Base-by-base conservation (phyloP, 2,888 invertebrate species). In the Lacanobia wlatinum region DNA sequence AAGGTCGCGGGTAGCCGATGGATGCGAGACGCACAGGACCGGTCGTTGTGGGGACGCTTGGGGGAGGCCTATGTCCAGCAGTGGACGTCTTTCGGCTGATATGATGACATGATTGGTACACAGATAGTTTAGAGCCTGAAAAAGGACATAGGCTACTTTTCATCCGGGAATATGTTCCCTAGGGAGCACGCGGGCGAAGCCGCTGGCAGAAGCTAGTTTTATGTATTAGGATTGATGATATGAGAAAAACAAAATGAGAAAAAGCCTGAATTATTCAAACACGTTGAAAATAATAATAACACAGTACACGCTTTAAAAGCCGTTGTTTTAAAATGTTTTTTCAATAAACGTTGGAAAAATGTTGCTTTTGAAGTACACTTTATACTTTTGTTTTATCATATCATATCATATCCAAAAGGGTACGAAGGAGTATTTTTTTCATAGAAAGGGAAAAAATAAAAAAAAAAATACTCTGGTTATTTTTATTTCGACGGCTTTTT, bases 361-460 rank as follows among this genome's bases (percentile, higher is more conserved):
- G 14, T 28, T 28, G 14, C 12, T 28, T 55, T 28, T 16, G 14
- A 12, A 16, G 0, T 23, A 18, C 48, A 46, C 14, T 16, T 8
- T 46, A 14, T 23, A 21, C 2, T 4, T 28, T 38, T 53, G 14
- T 62, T 74, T 62, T 53, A 18, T 28, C 18, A 48, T 63, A 70
- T 28, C 18, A 48, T 63, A 70, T 56, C 21, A 43, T 21, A 50
- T 10, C 5, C 38, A 21, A 55, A 60, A 43, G 12, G 23, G 10
- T 43, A 48, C n/a, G 40, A 21, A 28, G 18, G 40, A 14, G 2
- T 21, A 46, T 63, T 16, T 18, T 28, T 0, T 62, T 46, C 21
- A 40, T 10, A 2, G 21, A 14, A 1, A 38, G 50, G 28, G 40
- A 70, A 48, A 53, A 21, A 12, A n/a, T 0, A 1, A 55, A 8